Conservation (phyloP, 2,888 invertebrate species). For the Idaea straminata region DNA sequence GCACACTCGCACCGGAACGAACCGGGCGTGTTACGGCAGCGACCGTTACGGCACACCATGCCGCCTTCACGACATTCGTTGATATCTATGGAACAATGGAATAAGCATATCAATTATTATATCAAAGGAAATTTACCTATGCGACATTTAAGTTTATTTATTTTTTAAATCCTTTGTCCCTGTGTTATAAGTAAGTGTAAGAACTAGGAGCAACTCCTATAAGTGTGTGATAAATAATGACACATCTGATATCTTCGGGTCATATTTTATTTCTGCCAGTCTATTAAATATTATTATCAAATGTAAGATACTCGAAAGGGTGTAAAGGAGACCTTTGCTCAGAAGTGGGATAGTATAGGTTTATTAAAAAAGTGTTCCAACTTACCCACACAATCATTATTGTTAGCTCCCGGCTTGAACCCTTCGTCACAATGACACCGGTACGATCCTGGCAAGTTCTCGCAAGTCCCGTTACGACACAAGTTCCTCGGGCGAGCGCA, state of each 20-base stretch:
- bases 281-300: background rate
- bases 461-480: conserved; percentile 88
- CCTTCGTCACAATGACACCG: conserved; percentile 87
- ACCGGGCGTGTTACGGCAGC: conserved; percentile 89
- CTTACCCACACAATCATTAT: conserved; percentile 88
- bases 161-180: too few relatives aligned
- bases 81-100: conserved; percentile 73
- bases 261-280: background rate
- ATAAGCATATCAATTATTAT: background rate
- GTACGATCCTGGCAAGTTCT: conserved; percentile 85
- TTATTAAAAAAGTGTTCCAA: too few relatives aligned
- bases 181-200: too few relatives aligned
- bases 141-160: too few relatives aligned
- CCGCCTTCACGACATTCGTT: conserved; percentile 92
- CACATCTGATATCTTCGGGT: background rate
- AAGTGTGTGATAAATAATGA: background rate
- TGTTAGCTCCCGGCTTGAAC: conserved; percentile 87
- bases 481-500: conserved; percentile 85
- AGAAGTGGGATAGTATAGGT: background rate
- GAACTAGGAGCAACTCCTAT: too few relatives aligned
- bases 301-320: too few relatives aligned
- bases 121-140: background rate
- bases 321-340: background rate
- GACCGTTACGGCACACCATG: conserved; percentile 91
- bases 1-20: conserved; percentile 91